Base-by-base conservation (phyloP, 2,888 invertebrate genomes). In the Adelognathus sp. region DNA sequence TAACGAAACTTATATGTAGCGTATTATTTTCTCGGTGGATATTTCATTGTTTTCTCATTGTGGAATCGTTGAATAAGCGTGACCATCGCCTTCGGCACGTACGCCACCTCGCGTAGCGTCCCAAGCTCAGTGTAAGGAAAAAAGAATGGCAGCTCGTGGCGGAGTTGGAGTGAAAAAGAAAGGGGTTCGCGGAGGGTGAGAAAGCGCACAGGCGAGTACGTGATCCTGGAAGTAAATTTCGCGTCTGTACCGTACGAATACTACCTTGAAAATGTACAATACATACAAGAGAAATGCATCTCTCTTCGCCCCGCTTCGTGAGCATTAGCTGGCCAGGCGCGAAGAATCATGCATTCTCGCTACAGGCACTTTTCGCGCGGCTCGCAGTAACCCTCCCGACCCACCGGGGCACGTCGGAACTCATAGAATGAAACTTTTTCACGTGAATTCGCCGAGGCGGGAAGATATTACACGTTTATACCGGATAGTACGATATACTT, bases 401-500 rank as follows among this genome's bases (percentile, higher is more conserved):
- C 64, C 61, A 50, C 64, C 33, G 52, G n/a, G 36, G 52, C 77
- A 77, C 79, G 71, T 74, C 64, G 79, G 44, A 54, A 50, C 76
- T 72, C 69, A 63, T 52, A 70, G 74, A 71, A 77, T 74, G 72
- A 79, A 77, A 79, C 77, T 81, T 81, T 72, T 77, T 77, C 60
- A 64, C 77, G 71, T 73, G 79, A 66, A 79, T 77, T 79, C 79
- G 52, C 72, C 74, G 75, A 77, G 77, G 74, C 81, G 69, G 74
- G 72, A 50, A 77, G 69, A 81, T 81, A 81, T 76, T 78, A 66
- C 72, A 60, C 58, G 64, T 72, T 76, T 76, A 76, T 76, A 52
- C 66, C 14, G 54, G 18, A 33, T 44, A 33, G 44, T 54, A n/a
- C 58, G n/a, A n/a, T 66, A 52, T 66, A 66, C 66, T 76, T 61